phyloP scores from a whole-genome alignment of 2,888 invertebrate genomes.

The Lapara coniferarum region DNA sequence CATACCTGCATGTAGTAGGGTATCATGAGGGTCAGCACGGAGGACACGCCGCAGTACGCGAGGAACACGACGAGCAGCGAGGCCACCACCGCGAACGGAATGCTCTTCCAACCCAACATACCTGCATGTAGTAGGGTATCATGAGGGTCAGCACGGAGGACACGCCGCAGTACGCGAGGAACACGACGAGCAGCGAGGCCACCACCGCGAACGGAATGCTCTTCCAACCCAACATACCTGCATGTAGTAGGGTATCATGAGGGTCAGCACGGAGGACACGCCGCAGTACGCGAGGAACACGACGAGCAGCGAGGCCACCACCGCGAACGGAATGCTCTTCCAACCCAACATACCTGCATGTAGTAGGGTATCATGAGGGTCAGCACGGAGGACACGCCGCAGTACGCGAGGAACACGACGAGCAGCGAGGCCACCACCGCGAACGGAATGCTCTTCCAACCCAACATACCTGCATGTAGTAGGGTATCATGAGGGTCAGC shows the following conservation, averaged over 20 bases:
- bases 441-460: conserved; percentile 90
- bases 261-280: conserved; percentile 93
- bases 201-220: conserved; percentile 95
- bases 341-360: no score
- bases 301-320: conserved; percentile 91
- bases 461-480: no score
- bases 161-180: conserved; percentile 95
- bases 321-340: conserved; percentile 94
- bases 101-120: conserved; percentile 81
- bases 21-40: conserved; percentile 93
- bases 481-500: conserved; percentile 93
- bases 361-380: conserved; percentile 92
- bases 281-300: conserved; percentile 96
- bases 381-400: conserved; percentile 93
- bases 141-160: conserved; percentile 94
- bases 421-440: conserved; percentile 92
- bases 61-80: conserved; percentile 93
- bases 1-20: conserved; percentile 75
- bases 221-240: conserved; percentile 59
- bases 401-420: conserved; percentile 94
- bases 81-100: conserved; percentile 93
- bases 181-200: conserved; percentile 91
- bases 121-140: conserved; percentile 82
- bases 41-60: conserved; percentile 95
- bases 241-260: conserved; percentile 87